Base-by-base conservation (phyloP, 2,113 vertebrate genomes). In the Rhadina sibilatrix region DNA sequence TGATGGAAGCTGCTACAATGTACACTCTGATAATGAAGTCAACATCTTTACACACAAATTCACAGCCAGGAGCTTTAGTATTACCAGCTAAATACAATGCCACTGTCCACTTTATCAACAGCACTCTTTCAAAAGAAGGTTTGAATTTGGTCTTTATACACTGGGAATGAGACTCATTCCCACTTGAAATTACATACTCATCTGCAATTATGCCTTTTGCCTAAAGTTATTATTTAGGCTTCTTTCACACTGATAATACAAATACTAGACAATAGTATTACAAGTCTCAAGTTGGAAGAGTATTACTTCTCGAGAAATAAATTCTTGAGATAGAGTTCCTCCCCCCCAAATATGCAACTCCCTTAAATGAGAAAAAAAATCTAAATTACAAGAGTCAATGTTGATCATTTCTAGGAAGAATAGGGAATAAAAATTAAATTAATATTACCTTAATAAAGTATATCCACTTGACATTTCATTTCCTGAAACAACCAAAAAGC, bases 401-500 rank as follows among this genome's bases (percentile, higher is more conserved):
- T n/a, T 76, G 33, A 85, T 30, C 0, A 79, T 54, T 91, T 82
- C 38, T 50, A 85, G 28, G n/a, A 95, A 84, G 9, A 89, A 76
- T 0, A 61, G 8, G 10, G 35, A 83, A 81, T 68, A 69, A 77
- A 96, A 88, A 22, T 30, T 40, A 53, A 66, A 63, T 16, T 6
- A 69, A 4, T 42, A 68, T 64, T 63, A 68, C 35, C n/a, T 85
- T 79, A 94, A 57, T 61, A 68, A 69, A 93, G 15, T 57, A 83
- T 64, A 87, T 42, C 42, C 50, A 59, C 37, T 76, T 70, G 86
- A 74, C 50, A 93, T 88, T 80, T 66, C 28, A 47, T 80, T 94
- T 94, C 79, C 93, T 35, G 66, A 85, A 93, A 84, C 30, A 91
- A 65, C n/a, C 7, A 10, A 90, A 93, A 80, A 80, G 85, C 63